These are phyloP conservation scores for Chelonus insularis DNA, from an alignment of 1,140 invertebrate genomes.

Conservation along the genomic window DNA sequence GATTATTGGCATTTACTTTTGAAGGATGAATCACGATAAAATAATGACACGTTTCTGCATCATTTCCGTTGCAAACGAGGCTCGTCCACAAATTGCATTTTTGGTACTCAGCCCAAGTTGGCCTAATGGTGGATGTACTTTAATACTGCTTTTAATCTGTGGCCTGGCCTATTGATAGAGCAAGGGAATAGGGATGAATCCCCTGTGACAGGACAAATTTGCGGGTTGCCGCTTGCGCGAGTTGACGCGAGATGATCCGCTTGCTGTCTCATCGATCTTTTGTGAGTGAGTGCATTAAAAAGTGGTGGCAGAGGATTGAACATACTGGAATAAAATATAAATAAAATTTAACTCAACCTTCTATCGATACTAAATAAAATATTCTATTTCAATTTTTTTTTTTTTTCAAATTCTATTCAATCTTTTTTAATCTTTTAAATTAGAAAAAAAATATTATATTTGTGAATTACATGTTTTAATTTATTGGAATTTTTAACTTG, in stretches of 20 bases:
- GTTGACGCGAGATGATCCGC: constrained; percentile 19
- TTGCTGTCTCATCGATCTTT: constrained; percentile 11
- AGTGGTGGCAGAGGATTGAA: not conserved
- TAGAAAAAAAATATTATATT: too few species aligned
- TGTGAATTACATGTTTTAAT: too few species aligned
- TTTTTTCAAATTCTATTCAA: too few species aligned
- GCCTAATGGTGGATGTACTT: not conserved
- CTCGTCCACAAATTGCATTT: not conserved
- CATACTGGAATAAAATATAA: too few species aligned
- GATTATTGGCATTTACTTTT: not conserved
- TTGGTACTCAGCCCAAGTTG: not conserved
- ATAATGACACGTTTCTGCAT: not conserved
- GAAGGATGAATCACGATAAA: not conserved
- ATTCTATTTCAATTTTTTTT: too few species aligned
- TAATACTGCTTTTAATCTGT: constrained; percentile 12
- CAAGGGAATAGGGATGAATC: not conserved
- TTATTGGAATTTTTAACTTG: too few species aligned
- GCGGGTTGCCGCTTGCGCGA: constrained; percentile 11
- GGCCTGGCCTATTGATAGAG: not conserved
- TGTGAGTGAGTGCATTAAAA: constrained; percentile 10
- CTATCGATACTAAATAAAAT: not conserved
- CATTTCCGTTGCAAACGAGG: not conserved
- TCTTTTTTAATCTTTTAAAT: too few species aligned
- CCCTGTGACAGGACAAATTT: constrained; percentile 12
- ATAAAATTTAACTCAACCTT: not conserved